Conservation (phyloP, 2,888 invertebrate species). For the Oxycera nigricornis region DNA sequence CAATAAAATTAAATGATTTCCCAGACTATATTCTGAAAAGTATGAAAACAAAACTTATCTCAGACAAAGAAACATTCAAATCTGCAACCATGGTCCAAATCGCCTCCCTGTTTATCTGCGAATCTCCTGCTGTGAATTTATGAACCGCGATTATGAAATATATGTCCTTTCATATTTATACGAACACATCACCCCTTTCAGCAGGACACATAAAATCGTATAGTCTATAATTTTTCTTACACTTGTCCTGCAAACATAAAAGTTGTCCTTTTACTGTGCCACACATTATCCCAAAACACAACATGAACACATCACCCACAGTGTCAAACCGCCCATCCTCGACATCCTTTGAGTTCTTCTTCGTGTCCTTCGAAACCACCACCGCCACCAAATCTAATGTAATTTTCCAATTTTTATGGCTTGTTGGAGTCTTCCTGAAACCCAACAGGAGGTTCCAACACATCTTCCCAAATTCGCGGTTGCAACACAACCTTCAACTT, state of each 20-base stretch:
- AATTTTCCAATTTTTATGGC: conserved; percentile 33
- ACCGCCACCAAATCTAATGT: too few relatives aligned
- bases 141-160: conserved; percentile 32
- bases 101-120: not conserved
- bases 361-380: not conserved
- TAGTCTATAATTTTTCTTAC: not conserved
- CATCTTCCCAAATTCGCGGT: not conserved
- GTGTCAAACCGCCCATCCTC: not conserved
- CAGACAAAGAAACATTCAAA: too few relatives aligned
- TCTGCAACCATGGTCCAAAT: too few relatives aligned
- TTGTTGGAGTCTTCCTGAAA: conserved; percentile 23
- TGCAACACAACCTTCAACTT: not conserved
- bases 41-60: too few relatives aligned
- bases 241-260: not conserved
- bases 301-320: not conserved
- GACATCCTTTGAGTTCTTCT: not conserved
- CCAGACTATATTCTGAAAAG: too few relatives aligned
- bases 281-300: not conserved
- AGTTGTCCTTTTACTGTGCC: not conserved
- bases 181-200: not conserved
- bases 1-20: too few relatives aligned
- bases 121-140: conserved; percentile 36
- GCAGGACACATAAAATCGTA: not conserved
- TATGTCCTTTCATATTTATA: not conserved
- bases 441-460: conserved; percentile 7